phyloP scores from a whole-genome alignment of 1,140 invertebrate genomes.

The Bicyclus anynana region DNA sequence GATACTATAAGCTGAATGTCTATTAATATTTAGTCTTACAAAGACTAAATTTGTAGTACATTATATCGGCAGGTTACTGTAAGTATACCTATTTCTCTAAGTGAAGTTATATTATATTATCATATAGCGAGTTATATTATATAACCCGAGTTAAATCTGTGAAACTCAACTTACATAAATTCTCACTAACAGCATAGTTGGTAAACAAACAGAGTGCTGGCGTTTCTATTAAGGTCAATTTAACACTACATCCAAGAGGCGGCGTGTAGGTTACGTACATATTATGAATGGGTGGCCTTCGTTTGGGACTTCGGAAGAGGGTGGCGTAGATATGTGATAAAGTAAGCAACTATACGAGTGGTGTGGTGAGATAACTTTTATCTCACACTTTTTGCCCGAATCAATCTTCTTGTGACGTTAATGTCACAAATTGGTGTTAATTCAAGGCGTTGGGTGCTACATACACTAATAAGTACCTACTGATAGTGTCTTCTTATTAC shows the following conservation, averaged over 20 bases:
- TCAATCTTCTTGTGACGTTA: slow-evolving; percentile 19
- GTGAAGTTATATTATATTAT: too few relatives aligned
- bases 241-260: slow-evolving; percentile 9
- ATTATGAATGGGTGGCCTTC: slow-evolving; percentile 24
- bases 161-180: slow-evolving; percentile 22
- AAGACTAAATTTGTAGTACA: too few relatives aligned
- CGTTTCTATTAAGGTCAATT: slow-evolving; percentile 26
- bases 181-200: slow-evolving; percentile 17
- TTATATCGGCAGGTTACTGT: too few relatives aligned
- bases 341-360: slow-evolving; percentile 11
- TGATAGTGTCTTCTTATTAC: too few relatives aligned
- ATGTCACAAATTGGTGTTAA: slow-evolving; percentile 6
- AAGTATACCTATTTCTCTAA: too few relatives aligned
- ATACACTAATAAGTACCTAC: too few relatives aligned
- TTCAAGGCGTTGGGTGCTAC: too few relatives aligned
- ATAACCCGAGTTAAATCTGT: background rate
- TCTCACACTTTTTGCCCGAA: slow-evolving; percentile 9
- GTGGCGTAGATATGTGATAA: slow-evolving; percentile 13
- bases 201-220: slow-evolving; percentile 20
- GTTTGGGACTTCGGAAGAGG: slow-evolving; percentile 17
- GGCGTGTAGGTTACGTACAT: slow-evolving; percentile 22
- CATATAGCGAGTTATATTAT: too few relatives aligned
- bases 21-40: too few relatives aligned
- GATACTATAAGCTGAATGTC: too few relatives aligned
- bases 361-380: slow-evolving; percentile 10